Evolutionary conservation across 1,140 invertebrate genomes (phyloP), one percentile per base, ranked within the genome.

Genomic region (Tachypleus tridentatus): DNA sequence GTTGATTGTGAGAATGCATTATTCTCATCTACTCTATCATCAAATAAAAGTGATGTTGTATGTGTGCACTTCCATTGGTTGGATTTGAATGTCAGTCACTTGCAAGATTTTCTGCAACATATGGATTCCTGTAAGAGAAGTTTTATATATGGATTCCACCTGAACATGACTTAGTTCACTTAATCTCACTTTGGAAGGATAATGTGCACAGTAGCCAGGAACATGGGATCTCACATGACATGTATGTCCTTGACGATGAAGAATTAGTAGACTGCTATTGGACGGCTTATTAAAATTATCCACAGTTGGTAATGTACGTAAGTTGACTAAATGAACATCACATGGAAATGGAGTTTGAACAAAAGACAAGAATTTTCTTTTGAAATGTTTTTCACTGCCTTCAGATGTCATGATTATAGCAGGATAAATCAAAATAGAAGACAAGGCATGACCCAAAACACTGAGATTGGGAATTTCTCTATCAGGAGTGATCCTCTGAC

Each of bases 241-340:
- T 51, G 57, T 63, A 58, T 49, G 68, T 58, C 57, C 88, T 64
- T 88, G 84, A 48, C 87, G 80, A 58, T 93, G 89, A 0, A 93
- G 71, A 7, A 93, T 82, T 79, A 94, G 78, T 47, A 92, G 80
- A 47, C 88, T 86, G 56, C 82, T 86, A n/a, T 80, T 81, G 6
- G 87, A 86, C 0, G 92, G 90, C 72, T 89, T 87, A 69, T 89
- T 85, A 29, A 87, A 83, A 67, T 89, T 82, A 60, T 84, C 82
- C 68, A 52, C 63, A 53, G 49, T 87, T 3, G 91, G 85, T 66
- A 89, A 82, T 0, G 91, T 93, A 51, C 92, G 81, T 4, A 96
- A 75, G 64, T 86, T 91, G 57, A 95, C 73, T 63, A 96, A 69
- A 74, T 95, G 91, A 2, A 91, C 76, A 72, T 93, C 90, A 67